These are phyloP conservation scores for Lepidocyrtoides sp. DNA, from an alignment of 2,888 invertebrate species.

Conservation along the genomic window DNA sequence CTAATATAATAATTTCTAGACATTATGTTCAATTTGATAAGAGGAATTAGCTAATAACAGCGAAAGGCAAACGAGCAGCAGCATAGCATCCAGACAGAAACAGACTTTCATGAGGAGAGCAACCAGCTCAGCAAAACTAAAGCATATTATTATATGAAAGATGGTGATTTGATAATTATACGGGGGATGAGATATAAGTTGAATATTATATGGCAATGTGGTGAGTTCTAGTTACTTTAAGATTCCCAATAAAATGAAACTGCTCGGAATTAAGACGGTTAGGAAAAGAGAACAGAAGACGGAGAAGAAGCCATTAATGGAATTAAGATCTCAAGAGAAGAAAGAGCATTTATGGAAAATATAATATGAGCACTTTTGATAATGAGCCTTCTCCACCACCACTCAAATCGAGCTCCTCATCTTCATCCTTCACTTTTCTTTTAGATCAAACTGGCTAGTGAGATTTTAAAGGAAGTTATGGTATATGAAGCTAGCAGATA, in stretches of 20 bases:
- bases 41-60: conserved; percentile 63
- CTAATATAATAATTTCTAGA: conserved; percentile 59
- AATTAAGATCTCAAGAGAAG: conserved; percentile 77
- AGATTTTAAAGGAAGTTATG: conserved; percentile 26
- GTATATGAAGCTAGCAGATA: conserved; percentile 25
- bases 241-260: conserved; percentile 48
- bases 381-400: conserved; percentile 66
- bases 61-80: background rate
- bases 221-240: conserved; percentile 18
- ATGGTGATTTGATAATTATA: conserved; percentile 68
- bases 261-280: background rate
- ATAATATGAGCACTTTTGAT: conserved; percentile 71
- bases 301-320: conserved; percentile 74
- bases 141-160: conserved; percentile 19
- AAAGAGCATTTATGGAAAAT: conserved; percentile 70
- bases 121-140: background rate
- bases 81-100: background rate
- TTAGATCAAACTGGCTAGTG: background rate
- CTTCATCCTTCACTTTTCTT: conserved; percentile 45
- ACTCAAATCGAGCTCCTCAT: conserved; percentile 53
- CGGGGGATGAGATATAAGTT: background rate
- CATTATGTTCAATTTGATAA: conserved; percentile 71
- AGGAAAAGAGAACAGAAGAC: conserved; percentile 34
- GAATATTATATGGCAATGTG: conserved; percentile 55
- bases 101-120: background rate